phyloP scores from a whole-genome alignment of 2,888 invertebrate genomes.

The Orchesella flavescens region DNA sequence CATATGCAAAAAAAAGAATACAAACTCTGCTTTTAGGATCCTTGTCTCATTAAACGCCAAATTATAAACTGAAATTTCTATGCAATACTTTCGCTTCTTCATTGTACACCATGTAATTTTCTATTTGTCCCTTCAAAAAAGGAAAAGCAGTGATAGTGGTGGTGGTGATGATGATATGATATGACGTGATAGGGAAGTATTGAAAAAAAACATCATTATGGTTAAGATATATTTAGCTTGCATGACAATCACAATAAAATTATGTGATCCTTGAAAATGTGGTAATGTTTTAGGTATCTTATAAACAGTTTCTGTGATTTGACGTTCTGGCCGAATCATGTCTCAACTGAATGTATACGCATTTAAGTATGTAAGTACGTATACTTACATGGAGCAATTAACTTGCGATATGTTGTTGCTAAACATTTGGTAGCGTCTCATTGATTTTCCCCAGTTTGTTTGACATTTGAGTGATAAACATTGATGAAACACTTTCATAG shows the following conservation, averaged over 20 bases:
- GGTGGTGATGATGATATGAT: too few relatives aligned
- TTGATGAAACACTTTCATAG: neutral
- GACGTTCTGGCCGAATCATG: too few relatives aligned
- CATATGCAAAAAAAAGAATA: conserved; percentile 24
- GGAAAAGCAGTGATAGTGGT: neutral
- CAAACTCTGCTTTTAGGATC: neutral
- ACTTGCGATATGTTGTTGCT: neutral
- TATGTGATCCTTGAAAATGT: conserved; percentile 54
- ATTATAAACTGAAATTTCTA: conserved; percentile 35
- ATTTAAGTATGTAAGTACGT: too few relatives aligned
- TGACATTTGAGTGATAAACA: too few relatives aligned
- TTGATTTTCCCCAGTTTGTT: neutral
- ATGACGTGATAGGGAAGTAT: too few relatives aligned
- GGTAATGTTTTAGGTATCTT: conserved; percentile 23
- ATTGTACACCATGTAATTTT: neutral
- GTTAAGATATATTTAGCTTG: conserved; percentile 1
- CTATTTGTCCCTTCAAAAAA: neutral
- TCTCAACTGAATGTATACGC: neutral
- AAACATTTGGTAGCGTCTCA: neutral
- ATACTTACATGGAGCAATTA: conserved; percentile 42
- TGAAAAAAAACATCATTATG: too few relatives aligned
- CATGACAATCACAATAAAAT: conserved; percentile 54
- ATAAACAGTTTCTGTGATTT: too few relatives aligned
- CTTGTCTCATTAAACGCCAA: conserved; percentile 47
- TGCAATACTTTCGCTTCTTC: conserved; percentile 40